Percentiles rank a stretch among this genome's conserved stretches.
These are phyloP conservation scores for Heliothis subflexa DNA, from an alignment of 1,140 invertebrate species.

Conservation along the genomic window DNA sequence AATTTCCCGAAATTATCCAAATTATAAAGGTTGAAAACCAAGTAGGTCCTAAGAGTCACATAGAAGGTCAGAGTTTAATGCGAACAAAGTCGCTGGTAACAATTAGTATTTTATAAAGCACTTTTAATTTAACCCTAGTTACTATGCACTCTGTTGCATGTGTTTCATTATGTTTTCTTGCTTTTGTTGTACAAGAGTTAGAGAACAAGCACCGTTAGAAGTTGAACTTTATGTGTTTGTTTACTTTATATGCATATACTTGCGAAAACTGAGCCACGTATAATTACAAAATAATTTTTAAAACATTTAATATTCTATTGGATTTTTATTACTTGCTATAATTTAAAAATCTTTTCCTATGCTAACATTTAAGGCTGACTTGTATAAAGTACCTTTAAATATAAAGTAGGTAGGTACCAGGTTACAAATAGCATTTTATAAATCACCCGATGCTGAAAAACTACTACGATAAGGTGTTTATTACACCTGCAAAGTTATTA, in stretches of 20 bases:
- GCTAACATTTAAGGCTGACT: no score
- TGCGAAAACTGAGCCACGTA: no score
- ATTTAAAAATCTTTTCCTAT: no score
- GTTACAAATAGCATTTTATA: no score
- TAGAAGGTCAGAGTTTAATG: not conserved
- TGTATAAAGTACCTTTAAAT: no score
- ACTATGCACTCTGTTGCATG: conserved; percentile 6
- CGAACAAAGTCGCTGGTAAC: not conserved
- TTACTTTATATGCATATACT: not conserved
- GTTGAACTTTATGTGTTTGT: not conserved
- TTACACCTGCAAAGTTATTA: no score
- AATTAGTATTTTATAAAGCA: conserved; percentile 19
- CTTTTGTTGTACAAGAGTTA: not conserved
- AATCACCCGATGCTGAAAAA: no score
- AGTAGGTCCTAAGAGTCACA: not conserved
- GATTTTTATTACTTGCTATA: no score
- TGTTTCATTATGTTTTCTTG: not conserved
- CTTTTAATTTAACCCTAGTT: conserved; percentile 1
- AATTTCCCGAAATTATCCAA: not conserved
- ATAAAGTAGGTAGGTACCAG: no score
- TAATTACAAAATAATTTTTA: no score
- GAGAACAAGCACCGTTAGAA: not conserved
- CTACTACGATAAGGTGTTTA: no score
- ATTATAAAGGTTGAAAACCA: not conserved
- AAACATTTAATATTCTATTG: no score